Percentiles rank a stretch among this genome's conserved stretches.
These are phyloP conservation scores for Pseudolycoriella hygida DNA, from an alignment of 2,888 invertebrate genomes.

Conservation along the genomic window DNA sequence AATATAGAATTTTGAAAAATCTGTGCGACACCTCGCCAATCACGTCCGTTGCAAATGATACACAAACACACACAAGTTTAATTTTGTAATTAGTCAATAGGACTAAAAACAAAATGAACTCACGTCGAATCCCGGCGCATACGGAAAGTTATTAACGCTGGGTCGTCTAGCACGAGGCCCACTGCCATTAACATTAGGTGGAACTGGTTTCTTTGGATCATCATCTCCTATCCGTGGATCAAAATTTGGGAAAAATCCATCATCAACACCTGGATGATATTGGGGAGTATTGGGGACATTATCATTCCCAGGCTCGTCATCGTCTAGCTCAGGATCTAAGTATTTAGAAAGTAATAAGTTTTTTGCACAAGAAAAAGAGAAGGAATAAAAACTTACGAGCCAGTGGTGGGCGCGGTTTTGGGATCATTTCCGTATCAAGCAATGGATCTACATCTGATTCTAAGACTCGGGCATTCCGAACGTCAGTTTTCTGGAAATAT, in stretches of 20 bases:
- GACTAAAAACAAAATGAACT: neutral
- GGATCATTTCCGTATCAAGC: too few relatives aligned
- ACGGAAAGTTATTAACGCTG: conserved; percentile 13
- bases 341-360: neutral
- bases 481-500: too few relatives aligned
- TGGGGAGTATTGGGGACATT: conserved; percentile 22
- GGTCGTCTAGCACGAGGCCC: conserved; percentile 11
- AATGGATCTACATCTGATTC: too few relatives aligned
- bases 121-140: conserved; percentile 16
- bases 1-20: too few relatives aligned
- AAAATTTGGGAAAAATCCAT: conserved; percentile 34
- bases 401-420: too few relatives aligned
- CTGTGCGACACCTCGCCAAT: too few relatives aligned
- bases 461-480: too few relatives aligned
- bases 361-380: neutral
- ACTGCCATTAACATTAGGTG: conserved; percentile 5
- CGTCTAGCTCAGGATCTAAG: conserved; percentile 37
- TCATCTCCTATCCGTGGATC: conserved; percentile 14
- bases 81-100: neutral
- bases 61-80: too few relatives aligned
- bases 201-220: conserved; percentile 9
- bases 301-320: conserved; percentile 21
- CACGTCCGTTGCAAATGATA: too few relatives aligned
- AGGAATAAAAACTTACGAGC: neutral
- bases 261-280: conserved; percentile 42